Percentiles rank a stretch among this genome's conserved stretches.
These are phyloP conservation scores for Mus pahari DNA, from an alignment of 2,113 vertebrate species.

Conservation along the genomic window DNA sequence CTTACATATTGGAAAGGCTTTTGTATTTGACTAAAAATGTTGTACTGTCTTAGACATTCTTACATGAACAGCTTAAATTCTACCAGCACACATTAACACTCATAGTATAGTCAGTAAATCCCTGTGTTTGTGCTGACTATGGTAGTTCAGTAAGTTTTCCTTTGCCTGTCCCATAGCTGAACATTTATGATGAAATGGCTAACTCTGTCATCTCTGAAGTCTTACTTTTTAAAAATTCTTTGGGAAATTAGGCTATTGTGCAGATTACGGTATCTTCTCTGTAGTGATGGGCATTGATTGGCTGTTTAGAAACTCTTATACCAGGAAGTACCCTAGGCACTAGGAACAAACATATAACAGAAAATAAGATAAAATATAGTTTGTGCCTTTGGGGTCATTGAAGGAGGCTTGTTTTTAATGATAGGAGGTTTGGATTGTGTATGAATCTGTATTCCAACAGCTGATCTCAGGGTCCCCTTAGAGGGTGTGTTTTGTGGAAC, in stretches of 20 bases:
- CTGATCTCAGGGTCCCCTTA: neutral
- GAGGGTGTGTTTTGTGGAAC: neutral
- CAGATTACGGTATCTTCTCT: neutral
- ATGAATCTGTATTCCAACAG: neutral
- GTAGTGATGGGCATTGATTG: neutral
- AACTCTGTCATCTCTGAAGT: constrained; percentile 12
- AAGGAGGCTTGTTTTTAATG: neutral
- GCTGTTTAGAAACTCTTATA: constrained; percentile 43
- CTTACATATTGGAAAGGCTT: constrained; percentile 45
- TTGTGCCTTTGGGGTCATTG: neutral
- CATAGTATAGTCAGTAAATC: constrained; percentile 7
- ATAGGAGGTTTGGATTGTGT: neutral
- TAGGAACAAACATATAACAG: neutral
- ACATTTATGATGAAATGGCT: constrained; percentile 7
- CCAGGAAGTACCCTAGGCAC: neutral
- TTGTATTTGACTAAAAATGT: constrained; percentile 59
- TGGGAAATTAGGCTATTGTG: constrained; percentile 13
- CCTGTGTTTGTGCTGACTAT: constrained; percentile 6
- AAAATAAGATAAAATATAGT: neutral
- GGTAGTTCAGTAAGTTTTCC: constrained; percentile 26
- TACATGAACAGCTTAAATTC: constrained; percentile 35
- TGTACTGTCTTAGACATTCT: neutral
- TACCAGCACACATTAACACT: neutral
- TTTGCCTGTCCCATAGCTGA: constrained; percentile 17
- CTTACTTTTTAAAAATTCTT: constrained; percentile 8